Base-by-base conservation (phyloP, 2,888 invertebrate genomes). In the Pasiphila rectangulata region DNA sequence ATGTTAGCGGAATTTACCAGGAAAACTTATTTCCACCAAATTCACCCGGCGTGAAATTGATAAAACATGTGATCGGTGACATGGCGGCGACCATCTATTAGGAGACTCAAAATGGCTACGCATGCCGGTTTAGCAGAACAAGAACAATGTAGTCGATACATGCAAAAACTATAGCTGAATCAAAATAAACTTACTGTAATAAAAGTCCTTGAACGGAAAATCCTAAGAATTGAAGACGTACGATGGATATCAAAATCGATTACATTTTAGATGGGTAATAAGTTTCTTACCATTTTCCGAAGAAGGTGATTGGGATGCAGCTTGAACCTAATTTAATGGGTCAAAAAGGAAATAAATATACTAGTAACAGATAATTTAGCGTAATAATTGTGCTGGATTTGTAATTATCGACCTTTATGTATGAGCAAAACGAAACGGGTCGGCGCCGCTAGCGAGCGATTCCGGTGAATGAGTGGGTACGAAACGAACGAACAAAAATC, bases 81-180 rank as follows among this genome's bases (percentile, higher is more conserved):
- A 83, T 84, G 85, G 84, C 83, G 77, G 71, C 75, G 69, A 71
- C 71, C 76, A 73, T 77, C 79, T 79, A 83, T 51, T 44, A 47
- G 38, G 7, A n/a, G 27, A 49, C 66, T 72, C 83, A 86, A 86
- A 73, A 85, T 85, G 86, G 85, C 86, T 77, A 69, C 67, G 63
- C 72, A 75, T 73, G 73, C 81, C 82, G 81, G 81, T 27, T 24
- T 4, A n/a, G 12, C 6, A 23, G 13, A 3, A 30, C 37, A 29
- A 23, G n/a, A 19, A 13, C 2, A 21, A 25, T 10, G 6, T 10
- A 20, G 9, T 7, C 13, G 13, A 1, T 27, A 5, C 7, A n/a
- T n/a, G n/a, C n/a, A n/a, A 7, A 6, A 13, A 27, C 13, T 2
- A 13, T 13, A 27, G 2, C 3, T 13, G 7, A 27, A 13, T 13